phyloP scores from a whole-genome alignment of 2,113 vertebrate species.

The Notothenia coriiceps region DNA sequence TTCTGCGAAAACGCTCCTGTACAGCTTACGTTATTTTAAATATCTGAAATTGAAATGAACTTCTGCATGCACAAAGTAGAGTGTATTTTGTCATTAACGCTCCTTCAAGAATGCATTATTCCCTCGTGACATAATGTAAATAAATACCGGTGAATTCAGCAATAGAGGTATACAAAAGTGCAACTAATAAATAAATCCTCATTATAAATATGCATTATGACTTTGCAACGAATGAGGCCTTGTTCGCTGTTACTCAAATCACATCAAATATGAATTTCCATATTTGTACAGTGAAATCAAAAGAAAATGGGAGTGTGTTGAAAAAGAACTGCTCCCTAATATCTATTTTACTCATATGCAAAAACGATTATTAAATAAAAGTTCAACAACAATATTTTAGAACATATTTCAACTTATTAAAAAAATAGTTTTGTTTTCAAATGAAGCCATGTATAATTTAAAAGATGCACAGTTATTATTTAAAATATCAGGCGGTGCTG shows the following conservation, averaged over 20 bases:
- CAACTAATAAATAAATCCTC: neutral
- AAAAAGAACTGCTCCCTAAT: neutral
- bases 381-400: neutral
- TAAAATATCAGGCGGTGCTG: slow-evolving; percentile 7
- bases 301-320: neutral
- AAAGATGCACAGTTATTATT: slow-evolving; percentile 11
- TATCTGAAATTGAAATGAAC: neutral
- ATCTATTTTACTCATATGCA: neutral
- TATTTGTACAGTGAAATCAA: neutral
- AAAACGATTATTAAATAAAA: slow-evolving; percentile 2
- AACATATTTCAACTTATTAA: neutral
- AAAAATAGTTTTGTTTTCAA: neutral
- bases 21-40: neutral
- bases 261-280: neutral
- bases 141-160: neutral
- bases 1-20: neutral
- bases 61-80: neutral
- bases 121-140: neutral
- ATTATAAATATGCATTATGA: neutral
- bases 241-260: neutral
- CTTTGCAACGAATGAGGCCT: neutral
- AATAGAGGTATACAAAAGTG: neutral
- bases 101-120: neutral
- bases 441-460: slow-evolving; percentile 26
- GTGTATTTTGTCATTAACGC: neutral